Percentiles rank a stretch among this genome's conserved stretches.
These are phyloP conservation scores for Patiria miniata DNA, from an alignment of 35 echinoderm and acorn worm genomes.

Conservation along the genomic window DNA sequence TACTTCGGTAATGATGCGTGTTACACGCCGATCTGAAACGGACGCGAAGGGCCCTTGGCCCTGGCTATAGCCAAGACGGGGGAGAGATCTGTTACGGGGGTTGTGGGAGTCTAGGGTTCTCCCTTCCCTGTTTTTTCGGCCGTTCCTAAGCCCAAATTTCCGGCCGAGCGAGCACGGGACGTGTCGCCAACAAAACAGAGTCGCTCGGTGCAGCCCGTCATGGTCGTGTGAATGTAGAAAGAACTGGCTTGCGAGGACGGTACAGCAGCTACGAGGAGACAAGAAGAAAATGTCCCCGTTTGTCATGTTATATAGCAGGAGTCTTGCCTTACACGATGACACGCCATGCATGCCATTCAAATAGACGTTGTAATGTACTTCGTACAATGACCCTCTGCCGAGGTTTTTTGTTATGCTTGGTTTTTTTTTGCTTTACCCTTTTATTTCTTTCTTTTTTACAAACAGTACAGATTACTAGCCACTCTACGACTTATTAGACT, in stretches of 20 bases:
- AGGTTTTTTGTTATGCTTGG: too few species aligned
- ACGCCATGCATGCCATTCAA: too few species aligned
- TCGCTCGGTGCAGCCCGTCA: background rate
- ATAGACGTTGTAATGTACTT: too few species aligned
- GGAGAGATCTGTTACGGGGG: background rate
- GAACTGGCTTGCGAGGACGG: background rate
- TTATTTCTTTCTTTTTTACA: too few species aligned
- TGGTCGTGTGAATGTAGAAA: slow-evolving; percentile 12
- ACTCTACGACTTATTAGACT: too few species aligned
- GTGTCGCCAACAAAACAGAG: slow-evolving; percentile 18
- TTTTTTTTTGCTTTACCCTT: too few species aligned
- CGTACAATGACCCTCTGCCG: too few species aligned
- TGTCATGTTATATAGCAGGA: too few species aligned
- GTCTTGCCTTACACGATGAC: too few species aligned
- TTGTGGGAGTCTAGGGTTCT: background rate
- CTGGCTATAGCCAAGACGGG: background rate
- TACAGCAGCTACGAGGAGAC: too few species aligned
- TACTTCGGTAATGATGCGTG: slow-evolving; percentile 28
- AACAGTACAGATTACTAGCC: too few species aligned
- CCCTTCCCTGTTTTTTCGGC: background rate
- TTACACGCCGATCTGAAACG: slow-evolving; percentile 1
- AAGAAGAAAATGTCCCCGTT: too few species aligned
- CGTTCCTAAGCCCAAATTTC: background rate
- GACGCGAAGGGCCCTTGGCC: slow-evolving; percentile 7
- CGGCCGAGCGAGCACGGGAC: background rate